These are phyloP conservation scores for Uropsilus gracilis DNA, from an alignment of 2,113 vertebrate species.

Conservation along the genomic window DNA sequence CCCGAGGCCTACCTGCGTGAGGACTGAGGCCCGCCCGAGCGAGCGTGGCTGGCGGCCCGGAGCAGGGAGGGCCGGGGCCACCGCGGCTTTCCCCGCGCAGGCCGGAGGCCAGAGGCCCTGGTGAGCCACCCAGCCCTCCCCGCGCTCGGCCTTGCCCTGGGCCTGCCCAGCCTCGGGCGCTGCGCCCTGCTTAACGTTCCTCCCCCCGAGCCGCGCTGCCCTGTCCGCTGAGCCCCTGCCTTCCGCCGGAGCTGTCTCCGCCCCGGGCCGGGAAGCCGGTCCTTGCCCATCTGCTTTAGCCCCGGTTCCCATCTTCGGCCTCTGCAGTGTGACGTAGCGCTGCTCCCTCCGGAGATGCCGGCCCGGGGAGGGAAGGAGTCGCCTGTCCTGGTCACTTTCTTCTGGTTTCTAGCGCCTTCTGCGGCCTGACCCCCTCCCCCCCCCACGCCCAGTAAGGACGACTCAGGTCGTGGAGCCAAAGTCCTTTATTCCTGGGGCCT, in stretches of 20 bases:
- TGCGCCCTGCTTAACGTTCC: background rate
- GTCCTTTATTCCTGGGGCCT: too few relatives aligned
- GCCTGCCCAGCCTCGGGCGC: background rate
- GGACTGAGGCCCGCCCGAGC: constrained; percentile 82
- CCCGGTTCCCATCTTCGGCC: constrained; percentile 12
- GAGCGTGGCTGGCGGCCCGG: background rate
- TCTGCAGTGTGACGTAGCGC: too few relatives aligned
- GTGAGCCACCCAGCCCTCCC: background rate
- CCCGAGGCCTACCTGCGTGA: constrained; percentile 89
- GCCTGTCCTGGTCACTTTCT: background rate
- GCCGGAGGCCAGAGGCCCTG: background rate
- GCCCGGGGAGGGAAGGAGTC: background rate
- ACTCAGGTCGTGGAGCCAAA: background rate
- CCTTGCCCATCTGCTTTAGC: background rate
- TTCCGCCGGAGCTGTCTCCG: background rate
- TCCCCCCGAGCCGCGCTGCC: background rate
- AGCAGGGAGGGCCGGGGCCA: background rate
- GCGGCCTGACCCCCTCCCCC: background rate
- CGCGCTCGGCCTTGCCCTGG: background rate
- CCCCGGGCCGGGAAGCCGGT: background rate
- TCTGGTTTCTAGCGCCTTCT: background rate
- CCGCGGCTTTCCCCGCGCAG: background rate
- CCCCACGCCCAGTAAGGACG: background rate
- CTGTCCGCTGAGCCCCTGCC: background rate
- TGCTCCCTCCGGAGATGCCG: background rate